Evolutionary conservation across 2,113 vertebrate genomes (phyloP), one percentile per base, ranked within the genome.

Genomic region (Dendrocopos noguchii): DNA sequence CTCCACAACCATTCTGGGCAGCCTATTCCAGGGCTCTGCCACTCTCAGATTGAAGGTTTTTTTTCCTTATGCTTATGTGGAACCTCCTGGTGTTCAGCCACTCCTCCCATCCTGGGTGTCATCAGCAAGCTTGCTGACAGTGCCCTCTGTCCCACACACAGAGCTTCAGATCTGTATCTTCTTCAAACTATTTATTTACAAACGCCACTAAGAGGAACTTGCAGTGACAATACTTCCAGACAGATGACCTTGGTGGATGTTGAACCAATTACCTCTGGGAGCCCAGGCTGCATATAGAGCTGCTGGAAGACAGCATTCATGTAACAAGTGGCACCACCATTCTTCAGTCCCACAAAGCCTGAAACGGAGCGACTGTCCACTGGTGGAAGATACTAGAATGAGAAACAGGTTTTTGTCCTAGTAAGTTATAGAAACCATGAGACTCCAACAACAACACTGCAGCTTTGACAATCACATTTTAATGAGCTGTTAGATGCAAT

Each of bases 221-320:
- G 46, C 16, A 56, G 13, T 71, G 42, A 67, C 36, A 90, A 12
- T 15, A 33, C 93, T 53, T 81, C 8, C 34, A 72, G 46, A 34
- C 85, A 31, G 16, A 90, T 8, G 5, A 59, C 16, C 84, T 81
- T 31, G 34, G 20, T 71, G 78, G 9, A 76, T 42, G 50, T 29
- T 53, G 72, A 46, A 59, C 12, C 47, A 63, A 13, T 96, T 96
- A 99, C 99, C 98, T 99, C 99, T 42, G 99, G 98, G 29, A 99
- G 98, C 44, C 99, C 99, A 7, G 99, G 99, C 90, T 99, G 99
- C 99, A 99, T 99, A 67, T 99, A 99, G 1, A 99, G 98, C 96
- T 99, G 99, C 97, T 99, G 99, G 97, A 99, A 99, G 84, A 99
- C 99, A 0, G 99, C 99, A 17, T 99, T 99, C 99, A 99, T 99